Percentiles rank a stretch among this genome's conserved stretches.
These are phyloP conservation scores for Dryoscopus gambensis DNA, from an alignment of 2,113 vertebrate species.

Conservation along the genomic window DNA sequence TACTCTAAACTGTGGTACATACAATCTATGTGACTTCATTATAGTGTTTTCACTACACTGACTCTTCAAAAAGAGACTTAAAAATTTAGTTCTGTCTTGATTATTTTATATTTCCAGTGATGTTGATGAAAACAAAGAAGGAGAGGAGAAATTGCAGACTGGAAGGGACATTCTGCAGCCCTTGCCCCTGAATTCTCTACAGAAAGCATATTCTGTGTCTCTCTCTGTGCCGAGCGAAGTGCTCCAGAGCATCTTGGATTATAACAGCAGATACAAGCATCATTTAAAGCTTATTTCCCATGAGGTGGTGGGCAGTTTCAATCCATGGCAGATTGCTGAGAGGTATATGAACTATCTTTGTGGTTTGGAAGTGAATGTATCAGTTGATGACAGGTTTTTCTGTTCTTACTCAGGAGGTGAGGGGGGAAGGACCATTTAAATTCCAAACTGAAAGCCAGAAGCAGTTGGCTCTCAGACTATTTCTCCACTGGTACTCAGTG, in stretches of 20 bases:
- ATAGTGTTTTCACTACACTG: neutral
- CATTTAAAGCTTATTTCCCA: slow-evolving; percentile 81
- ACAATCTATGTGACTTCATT: neutral
- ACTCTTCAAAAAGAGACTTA: neutral
- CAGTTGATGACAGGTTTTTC: neutral
- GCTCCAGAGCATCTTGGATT: slow-evolving; percentile 77
- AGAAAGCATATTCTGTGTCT: neutral
- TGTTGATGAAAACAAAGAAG: slow-evolving; percentile 64
- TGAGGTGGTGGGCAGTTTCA: slow-evolving; percentile 78
- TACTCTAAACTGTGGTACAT: neutral
- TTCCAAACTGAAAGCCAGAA: neutral
- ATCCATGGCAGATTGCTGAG: slow-evolving; percentile 85
- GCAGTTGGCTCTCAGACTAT: neutral
- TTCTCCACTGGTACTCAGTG: neutral
- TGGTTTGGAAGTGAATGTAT: neutral
- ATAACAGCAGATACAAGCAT: slow-evolving; percentile 74
- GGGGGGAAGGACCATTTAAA: neutral
- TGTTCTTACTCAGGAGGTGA: neutral
- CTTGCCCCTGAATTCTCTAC: neutral
- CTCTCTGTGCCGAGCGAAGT: slow-evolving; percentile 73
- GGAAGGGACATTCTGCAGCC: neutral
- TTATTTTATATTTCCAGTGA: slow-evolving; percentile 50
- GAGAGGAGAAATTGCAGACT: slow-evolving; percentile 60
- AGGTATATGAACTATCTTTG: slow-evolving; percentile 72
- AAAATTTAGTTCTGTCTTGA: neutral